Evolutionary conservation across 2,113 vertebrate genomes (phyloP).

Genomic region (Morone saxatilis): DNA sequence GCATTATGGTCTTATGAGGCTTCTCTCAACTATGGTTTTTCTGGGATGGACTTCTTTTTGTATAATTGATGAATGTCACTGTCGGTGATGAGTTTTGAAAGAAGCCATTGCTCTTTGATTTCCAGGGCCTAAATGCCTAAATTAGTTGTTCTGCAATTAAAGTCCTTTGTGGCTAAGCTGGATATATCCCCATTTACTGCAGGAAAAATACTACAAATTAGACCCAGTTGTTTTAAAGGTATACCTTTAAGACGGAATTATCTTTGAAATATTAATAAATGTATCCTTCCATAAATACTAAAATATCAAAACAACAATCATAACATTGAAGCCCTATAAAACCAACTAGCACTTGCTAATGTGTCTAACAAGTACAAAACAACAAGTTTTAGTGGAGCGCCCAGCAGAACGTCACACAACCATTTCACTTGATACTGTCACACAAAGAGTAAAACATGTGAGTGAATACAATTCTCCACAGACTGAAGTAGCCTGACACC

Average conservation of each 20-base stretch:
- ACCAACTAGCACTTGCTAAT: neutral
- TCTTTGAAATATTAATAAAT: too few species aligned
- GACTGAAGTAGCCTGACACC: neutral
- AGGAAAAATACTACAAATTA: neutral
- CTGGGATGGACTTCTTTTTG: too few species aligned
- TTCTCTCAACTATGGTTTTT: too few species aligned
- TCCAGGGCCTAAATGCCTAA: neutral
- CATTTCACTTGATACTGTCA: neutral
- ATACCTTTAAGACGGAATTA: too few species aligned
- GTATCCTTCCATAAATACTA: neutral
- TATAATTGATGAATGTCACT: too few species aligned
- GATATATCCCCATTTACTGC: neutral
- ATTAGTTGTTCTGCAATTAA: neutral
- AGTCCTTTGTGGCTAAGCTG: too few species aligned
- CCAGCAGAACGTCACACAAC: neutral
- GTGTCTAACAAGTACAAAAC: constrained; percentile 10
- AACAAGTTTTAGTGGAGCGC: neutral
- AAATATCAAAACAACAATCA: neutral
- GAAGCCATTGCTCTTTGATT: neutral
- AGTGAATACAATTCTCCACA: neutral
- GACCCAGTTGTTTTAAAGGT: neutral
- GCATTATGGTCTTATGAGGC: neutral
- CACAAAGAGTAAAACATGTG: neutral
- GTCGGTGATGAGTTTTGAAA: neutral
- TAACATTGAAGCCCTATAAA: neutral